phyloP scores from a whole-genome alignment of 2,113 vertebrate genomes.

The Notarius quadriscutis region DNA sequence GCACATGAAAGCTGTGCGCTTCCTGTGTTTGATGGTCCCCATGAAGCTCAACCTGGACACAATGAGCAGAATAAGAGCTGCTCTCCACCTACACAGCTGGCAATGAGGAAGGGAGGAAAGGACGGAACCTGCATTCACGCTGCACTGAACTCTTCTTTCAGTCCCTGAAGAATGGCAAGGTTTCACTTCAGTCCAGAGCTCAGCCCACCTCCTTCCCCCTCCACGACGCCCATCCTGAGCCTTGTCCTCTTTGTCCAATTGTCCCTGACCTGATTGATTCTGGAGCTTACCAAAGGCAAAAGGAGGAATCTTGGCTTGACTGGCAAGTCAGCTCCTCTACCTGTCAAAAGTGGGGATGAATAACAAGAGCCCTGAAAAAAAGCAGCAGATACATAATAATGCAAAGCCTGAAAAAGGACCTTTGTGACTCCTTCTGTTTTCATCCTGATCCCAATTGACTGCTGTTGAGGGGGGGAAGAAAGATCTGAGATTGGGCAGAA shows the following conservation, averaged over 20 bases:
- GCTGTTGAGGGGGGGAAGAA: conserved; percentile 49
- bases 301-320: conserved; percentile 63
- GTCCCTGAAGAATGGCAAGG: conserved; percentile 66
- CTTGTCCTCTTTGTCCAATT: conserved; percentile 69
- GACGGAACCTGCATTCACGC: conserved; percentile 65
- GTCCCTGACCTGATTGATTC: conserved; percentile 70
- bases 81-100: conserved; percentile 63
- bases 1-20: conserved; percentile 69
- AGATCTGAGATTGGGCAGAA: neutral
- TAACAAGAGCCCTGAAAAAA: conserved; percentile 57
- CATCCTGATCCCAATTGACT: conserved; percentile 65
- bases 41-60: conserved; percentile 62
- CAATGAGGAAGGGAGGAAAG: conserved; percentile 67
- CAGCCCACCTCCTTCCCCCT: conserved; percentile 58
- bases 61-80: conserved; percentile 59
- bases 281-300: conserved; percentile 60
- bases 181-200: conserved; percentile 64
- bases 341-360: conserved; percentile 63
- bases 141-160: conserved; percentile 68
- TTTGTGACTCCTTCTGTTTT: conserved; percentile 46
- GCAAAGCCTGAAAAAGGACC: conserved; percentile 48
- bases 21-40: conserved; percentile 61
- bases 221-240: conserved; percentile 41
- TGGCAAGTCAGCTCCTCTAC: conserved; percentile 69
- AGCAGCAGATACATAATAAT: conserved; percentile 62